Percentiles rank a stretch among this genome's conserved stretches.
Evolutionary conservation across 2,797 vertebrate species (phyloP).

Genomic region (Varecia variegata): DNA sequence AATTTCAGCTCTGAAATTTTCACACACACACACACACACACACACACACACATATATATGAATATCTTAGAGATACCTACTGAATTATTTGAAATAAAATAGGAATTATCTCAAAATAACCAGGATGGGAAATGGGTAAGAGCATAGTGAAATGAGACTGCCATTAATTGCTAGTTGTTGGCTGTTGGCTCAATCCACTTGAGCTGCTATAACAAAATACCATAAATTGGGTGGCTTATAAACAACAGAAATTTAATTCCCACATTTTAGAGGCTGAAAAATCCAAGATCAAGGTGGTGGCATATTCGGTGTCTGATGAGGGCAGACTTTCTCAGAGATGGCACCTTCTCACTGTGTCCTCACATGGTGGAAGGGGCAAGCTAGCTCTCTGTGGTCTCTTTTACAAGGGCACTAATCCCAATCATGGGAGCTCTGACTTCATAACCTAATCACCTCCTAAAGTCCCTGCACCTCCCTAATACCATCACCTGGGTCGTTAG

Average conservation of each 20-base stretch:
- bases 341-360: background rate
- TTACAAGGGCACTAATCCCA: background rate
- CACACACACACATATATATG: background rate
- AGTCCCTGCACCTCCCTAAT: background rate
- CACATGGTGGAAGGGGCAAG: too few relatives aligned
- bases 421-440: background rate
- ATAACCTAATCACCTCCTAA: background rate
- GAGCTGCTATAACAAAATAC: background rate
- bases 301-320: background rate
- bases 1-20: background rate
- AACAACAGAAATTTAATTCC: background rate
- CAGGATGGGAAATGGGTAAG: background rate
- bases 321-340: background rate
- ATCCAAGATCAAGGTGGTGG: background rate
- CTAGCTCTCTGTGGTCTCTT: background rate
- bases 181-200: background rate
- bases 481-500: background rate
- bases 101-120: background rate
- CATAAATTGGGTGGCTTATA: background rate
- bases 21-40: too few relatives aligned
- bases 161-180: background rate
- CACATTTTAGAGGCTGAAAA: background rate
- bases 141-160: background rate
- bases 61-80: background rate
- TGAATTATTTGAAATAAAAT: conserved; percentile 5